phyloP scores from a whole-genome alignment of 2,888 invertebrate species.

The Sesamia inferens region DNA sequence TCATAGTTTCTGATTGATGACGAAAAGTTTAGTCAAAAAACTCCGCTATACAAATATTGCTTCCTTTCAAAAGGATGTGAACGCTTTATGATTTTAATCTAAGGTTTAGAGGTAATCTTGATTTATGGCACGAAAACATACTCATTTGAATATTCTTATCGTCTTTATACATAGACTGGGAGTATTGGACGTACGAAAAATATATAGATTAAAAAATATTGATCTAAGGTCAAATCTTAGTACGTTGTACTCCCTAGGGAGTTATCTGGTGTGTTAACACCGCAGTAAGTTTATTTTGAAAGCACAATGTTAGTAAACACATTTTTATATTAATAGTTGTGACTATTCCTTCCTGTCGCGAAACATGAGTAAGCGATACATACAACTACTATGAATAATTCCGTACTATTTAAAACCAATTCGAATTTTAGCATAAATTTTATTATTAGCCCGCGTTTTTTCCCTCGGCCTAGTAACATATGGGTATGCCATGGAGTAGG shows the following conservation, averaged over 20 bases:
- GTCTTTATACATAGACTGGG: constrained; percentile 18
- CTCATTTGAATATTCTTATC: constrained; percentile 43
- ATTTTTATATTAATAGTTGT: neutral
- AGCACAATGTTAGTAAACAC: constrained; percentile 26
- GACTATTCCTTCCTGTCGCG: neutral
- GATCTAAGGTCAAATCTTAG: constrained; percentile 29
- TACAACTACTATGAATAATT: neutral
- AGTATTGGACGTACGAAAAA: neutral
- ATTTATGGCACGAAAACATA: constrained; percentile 39
- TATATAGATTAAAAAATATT: constrained; percentile 34
- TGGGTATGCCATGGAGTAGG: too few relatives aligned
- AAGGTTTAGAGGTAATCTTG: constrained; percentile 37
- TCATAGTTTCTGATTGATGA: constrained; percentile 18
- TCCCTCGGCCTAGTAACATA: too few relatives aligned
- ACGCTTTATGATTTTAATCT: constrained; percentile 41
- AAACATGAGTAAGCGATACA: neutral
- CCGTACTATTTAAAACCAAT: neutral
- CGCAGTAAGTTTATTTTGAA: neutral
- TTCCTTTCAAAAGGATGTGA: constrained; percentile 19
- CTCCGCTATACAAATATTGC: constrained; percentile 14
- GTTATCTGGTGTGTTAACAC: constrained; percentile 18
- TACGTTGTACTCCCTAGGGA: constrained; percentile 28
- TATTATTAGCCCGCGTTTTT: too few relatives aligned
- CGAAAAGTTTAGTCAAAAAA: constrained; percentile 10
- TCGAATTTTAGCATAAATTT: too few relatives aligned